A percentile compares a stretch with the other conserved stretches of the same genome.
These are phyloP conservation scores for Marronus borbonicus DNA, from an alignment of 2,888 invertebrate genomes.

Conservation along the genomic window DNA sequence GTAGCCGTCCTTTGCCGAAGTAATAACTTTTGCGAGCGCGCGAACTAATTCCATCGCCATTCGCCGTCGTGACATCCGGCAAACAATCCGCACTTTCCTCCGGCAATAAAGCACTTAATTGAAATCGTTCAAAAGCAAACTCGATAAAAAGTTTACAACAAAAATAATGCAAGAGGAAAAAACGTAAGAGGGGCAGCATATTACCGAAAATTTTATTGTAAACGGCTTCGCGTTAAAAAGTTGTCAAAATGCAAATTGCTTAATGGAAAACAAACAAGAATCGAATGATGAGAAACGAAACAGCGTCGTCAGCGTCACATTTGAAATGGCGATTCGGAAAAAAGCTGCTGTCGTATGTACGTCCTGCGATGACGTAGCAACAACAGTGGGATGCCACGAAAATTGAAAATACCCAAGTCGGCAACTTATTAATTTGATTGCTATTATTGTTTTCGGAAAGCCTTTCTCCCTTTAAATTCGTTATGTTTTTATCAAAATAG, in stretches of 20 bases:
- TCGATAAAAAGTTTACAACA: conserved; percentile 41
- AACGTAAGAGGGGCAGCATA: conserved; percentile 29
- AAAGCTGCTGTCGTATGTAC: background rate
- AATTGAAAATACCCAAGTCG: background rate
- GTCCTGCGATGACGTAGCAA: no score
- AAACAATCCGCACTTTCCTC: conserved; percentile 29
- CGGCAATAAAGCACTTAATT: conserved; percentile 38
- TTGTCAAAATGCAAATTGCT: conserved; percentile 47
- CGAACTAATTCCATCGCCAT: conserved; percentile 36
- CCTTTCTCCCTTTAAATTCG: no score
- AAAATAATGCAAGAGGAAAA: no score
- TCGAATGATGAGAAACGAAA: conserved; percentile 31
- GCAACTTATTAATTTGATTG: background rate
- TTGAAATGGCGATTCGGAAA: conserved; percentile 4
- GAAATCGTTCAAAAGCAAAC: conserved; percentile 33
- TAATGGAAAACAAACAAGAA: conserved; percentile 47
- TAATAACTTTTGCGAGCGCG: conserved; percentile 15
- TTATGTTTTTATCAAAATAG: no score
- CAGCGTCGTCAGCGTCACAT: background rate
- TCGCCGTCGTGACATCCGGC: conserved; percentile 20
- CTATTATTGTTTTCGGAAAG: no score
- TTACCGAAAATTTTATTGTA: conserved; percentile 43
- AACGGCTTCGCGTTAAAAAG: conserved; percentile 40
- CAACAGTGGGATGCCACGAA: no score
- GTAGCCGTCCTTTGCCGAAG: conserved; percentile 6